Percentiles rank a stretch among this genome's conserved stretches.
These are phyloP conservation scores for Sebastes ruberrimus DNA, from an alignment of 2,797 vertebrate species.

Conservation along the genomic window DNA sequence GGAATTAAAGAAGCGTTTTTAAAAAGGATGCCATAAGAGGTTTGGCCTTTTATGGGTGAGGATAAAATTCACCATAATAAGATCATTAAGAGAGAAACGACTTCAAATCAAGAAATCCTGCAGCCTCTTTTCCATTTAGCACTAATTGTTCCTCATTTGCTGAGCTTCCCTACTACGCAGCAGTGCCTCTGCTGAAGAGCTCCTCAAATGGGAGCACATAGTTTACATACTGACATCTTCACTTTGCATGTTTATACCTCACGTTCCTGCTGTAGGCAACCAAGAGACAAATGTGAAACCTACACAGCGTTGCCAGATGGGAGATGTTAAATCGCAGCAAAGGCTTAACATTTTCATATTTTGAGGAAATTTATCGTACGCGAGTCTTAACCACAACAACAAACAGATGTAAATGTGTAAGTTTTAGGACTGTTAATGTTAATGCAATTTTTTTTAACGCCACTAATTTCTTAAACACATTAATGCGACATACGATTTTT, in stretches of 20 bases:
- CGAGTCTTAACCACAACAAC: no score
- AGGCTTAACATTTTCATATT: no score
- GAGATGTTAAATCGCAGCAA: no score
- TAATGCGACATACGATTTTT: no score
- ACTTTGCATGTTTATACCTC: slow-evolving; percentile 21
- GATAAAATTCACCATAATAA: slow-evolving; percentile 32
- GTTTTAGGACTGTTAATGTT: no score
- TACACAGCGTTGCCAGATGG: not conserved
- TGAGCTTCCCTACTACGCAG: not conserved
- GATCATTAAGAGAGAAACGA: slow-evolving; percentile 47
- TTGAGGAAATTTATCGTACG: no score
- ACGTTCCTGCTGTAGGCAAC: not conserved
- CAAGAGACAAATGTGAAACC: not conserved
- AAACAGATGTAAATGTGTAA: no score
- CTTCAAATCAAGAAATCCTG: slow-evolving; percentile 43
- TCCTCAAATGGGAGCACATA: not conserved
- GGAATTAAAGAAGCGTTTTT: slow-evolving; percentile 15
- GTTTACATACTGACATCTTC: slow-evolving; percentile 31
- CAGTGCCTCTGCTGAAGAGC: slow-evolving; percentile 21
- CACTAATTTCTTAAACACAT: no score
- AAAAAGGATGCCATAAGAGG: slow-evolving; percentile 2
- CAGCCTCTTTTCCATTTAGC: slow-evolving; percentile 28
- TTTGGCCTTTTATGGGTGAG: slow-evolving; percentile 1
- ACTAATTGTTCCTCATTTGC: slow-evolving; percentile 51
- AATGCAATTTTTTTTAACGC: no score